Evolutionary conservation across 2,113 vertebrate species (phyloP), one percentile per base, ranked within the genome.

Genomic region (Acrocephalus arundinaceus): DNA sequence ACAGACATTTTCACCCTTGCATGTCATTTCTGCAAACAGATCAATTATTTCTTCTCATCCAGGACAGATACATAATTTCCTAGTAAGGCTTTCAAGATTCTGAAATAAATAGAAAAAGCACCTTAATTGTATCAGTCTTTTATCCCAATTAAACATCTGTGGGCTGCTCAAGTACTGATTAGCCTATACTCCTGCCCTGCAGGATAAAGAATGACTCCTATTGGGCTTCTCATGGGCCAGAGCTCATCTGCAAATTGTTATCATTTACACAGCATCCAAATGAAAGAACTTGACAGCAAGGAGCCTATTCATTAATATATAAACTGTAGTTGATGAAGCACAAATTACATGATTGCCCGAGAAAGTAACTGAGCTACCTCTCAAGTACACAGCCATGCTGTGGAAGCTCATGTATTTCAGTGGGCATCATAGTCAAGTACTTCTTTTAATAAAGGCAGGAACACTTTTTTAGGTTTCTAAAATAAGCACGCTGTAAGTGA

Each of bases 241-340:
- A 86, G 61, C 68, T 96, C 93, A 89, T 88, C 92, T 89, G 66
- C 71, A 95, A 95, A 88, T 89, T 88, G 55, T 85, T 77, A 68
- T 67, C 41, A 49, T 87, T 96, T 90, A 90, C 28, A 65, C 37
- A 41, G 73, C 37, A 90, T 49, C 65, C 52, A 92, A 88, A 75
- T 77, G 88, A 93, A 85, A 90, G 61, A 93, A 67, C 37, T 75
- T 74, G 89, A 89, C 89, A 94, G 68, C 59, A 86, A 89, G 95
- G 67, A 89, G 74, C 80, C 85, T 86, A 46, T 90, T 96, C 73
- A 96, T 96, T 91, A 94, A 92, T 87, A 84, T 74, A 94, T 87
- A 91, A 96, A 86, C 77, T 43, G 63, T 59, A 80, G 72, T 37
- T 95, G 94, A 95, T 85, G 92, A 93, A 94, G 87, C 70, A 83